Percentiles rank a stretch among this genome's conserved stretches.
Conservation (phyloP, 2,797 vertebrate genomes). For the Halcyon chelicuti region DNA sequence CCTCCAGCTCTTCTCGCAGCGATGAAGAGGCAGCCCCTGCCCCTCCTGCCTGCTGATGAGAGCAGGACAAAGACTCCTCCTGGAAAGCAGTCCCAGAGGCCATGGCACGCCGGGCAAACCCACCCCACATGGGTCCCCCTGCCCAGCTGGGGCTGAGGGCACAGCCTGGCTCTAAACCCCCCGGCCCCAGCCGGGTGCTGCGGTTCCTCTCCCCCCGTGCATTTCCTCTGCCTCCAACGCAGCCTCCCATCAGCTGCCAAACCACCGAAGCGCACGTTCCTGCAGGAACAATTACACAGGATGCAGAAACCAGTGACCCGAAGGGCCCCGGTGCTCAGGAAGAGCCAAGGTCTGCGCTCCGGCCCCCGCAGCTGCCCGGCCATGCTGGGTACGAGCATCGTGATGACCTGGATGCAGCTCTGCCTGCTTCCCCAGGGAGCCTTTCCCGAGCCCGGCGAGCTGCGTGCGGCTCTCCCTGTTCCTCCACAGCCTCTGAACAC, state of each 20-base stretch:
- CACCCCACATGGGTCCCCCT: neutral
- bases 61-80: neutral
- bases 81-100: neutral
- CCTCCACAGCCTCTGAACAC: neutral
- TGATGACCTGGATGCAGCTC: accelerated
- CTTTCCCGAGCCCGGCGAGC: neutral
- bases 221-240: neutral
- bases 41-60: neutral
- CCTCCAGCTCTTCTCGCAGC: accelerated
- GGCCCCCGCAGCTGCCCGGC: accelerated
- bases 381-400: accelerated
- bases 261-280: accelerated
- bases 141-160: neutral
- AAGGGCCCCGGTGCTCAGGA: neutral
- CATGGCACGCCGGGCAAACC: neutral
- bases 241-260: neutral
- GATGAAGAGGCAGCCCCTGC: neutral
- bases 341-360: neutral
- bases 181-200: neutral
- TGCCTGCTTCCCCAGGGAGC: neutral
- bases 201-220: neutral
- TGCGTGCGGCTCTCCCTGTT: neutral
- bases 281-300: neutral
- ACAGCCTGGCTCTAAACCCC: neutral
- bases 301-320: neutral